These are phyloP conservation scores for Equus przewalskii DNA, from an alignment of 2,113 vertebrate genomes.

Conservation along the genomic window DNA sequence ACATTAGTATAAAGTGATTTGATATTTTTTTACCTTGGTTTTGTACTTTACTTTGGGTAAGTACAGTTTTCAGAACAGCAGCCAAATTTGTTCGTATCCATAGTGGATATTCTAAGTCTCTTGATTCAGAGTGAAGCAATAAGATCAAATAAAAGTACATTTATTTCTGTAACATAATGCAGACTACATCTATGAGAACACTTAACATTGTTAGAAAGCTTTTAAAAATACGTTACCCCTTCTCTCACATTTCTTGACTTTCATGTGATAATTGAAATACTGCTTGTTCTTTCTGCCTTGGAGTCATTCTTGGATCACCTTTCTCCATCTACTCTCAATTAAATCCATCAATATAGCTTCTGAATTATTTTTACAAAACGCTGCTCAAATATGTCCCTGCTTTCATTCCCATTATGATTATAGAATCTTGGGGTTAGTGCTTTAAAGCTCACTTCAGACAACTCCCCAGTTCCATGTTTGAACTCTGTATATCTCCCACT, in stretches of 20 bases:
- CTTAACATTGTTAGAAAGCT: neutral
- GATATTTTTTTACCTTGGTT: neutral
- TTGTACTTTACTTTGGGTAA: neutral
- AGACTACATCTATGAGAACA: neutral
- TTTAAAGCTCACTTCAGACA: neutral
- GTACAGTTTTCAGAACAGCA: neutral
- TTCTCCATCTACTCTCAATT: slow-evolving; percentile 13
- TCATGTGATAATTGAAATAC: neutral
- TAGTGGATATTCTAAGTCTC: neutral
- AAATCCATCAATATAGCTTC: neutral
- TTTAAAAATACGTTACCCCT: neutral
- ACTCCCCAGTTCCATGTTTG: neutral
- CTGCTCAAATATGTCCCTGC: neutral
- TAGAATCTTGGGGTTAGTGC: neutral
- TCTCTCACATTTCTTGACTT: neutral
- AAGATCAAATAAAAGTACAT: slow-evolving; percentile 17
- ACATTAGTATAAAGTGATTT: slow-evolving; percentile 18
- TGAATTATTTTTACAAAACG: slow-evolving; percentile 24
- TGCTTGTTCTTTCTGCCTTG: neutral
- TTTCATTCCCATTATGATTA: neutral
- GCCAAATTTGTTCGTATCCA: neutral
- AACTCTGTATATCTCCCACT: neutral
- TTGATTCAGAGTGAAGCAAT: slow-evolving; percentile 31
- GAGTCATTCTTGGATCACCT: slow-evolving; percentile 1
- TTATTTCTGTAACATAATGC: neutral